Base-by-base conservation (phyloP, 2,113 vertebrate genomes). In the Phylloscopus trochiloides region DNA sequence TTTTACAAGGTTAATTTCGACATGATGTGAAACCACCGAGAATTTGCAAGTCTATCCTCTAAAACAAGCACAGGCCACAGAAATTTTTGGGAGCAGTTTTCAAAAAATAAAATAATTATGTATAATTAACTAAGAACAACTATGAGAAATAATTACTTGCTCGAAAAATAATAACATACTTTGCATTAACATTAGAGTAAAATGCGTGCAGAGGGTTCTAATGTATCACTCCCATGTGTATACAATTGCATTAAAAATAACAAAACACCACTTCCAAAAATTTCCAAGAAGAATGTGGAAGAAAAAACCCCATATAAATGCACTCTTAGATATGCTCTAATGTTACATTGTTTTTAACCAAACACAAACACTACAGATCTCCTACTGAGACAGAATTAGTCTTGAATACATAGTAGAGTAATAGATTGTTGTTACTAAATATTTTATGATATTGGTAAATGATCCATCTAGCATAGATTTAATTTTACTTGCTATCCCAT, bases 351-450 rank as follows among this genome's bases (percentile, higher is more conserved):
- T 86, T 97, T 97, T 93, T 71, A 86, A 78, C 76, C 92, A 63
- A 93, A 94, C 47, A 88, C 22, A 87, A 55, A 93, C 31, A 26
- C 62, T 34, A 90, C 57, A 72, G 34, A 91, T 86, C 85, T 83
- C 91, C 63, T 75, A 59, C 78, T 61, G 84, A 51, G 73, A 93
- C 96, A 97, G 83, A 71, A 92, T 94, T 95, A 86, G 94, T 91
- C 65, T 80, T 66, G 1, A 96, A 97, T 77, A 95, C 78, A 72
- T 67, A 84, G 78, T 79, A 85, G 34, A 81, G 92, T 81, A 96
- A 97, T 63, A 87, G 83, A 80, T 71, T 94, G 83, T 94, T 96
- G 77, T 90, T 96, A 90, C 81, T 96, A 94, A 96, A 96, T 93
- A 96, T 93, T 97, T 97, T 85, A 95, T 96, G 62, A 58, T 71